Evolutionary conservation across 2,888 invertebrate genomes (phyloP).

Genomic region (Erebia ligea): DNA sequence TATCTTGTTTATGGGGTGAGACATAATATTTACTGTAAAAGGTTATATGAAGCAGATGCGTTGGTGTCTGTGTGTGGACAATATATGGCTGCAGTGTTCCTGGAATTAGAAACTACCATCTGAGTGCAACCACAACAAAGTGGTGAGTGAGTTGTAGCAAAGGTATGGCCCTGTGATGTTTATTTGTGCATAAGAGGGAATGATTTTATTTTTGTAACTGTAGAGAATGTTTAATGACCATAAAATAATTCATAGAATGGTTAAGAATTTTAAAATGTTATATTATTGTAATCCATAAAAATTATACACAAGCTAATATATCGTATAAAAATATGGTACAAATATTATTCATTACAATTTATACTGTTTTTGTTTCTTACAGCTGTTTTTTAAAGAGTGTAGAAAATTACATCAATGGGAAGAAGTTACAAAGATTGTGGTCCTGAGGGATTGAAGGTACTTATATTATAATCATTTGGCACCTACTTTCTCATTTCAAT

Average conservation of each 20-base stretch:
- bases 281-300: background rate
- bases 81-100: slow-evolving; percentile 43
- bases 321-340: no score
- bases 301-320: slow-evolving; percentile 7
- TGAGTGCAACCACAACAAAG: slow-evolving; percentile 43
- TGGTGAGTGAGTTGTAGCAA: slow-evolving; percentile 50
- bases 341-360: background rate
- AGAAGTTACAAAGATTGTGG: background rate
- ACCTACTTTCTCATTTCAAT: no score
- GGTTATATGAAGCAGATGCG: slow-evolving; percentile 44
- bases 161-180: slow-evolving; percentile 46
- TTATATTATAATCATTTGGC: background rate
- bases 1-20: slow-evolving; percentile 43
- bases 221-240: slow-evolving; percentile 3
- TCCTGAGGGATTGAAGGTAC: background rate
- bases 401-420: background rate
- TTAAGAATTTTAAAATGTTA: background rate
- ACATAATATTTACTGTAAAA: slow-evolving; percentile 41
- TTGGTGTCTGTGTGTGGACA: slow-evolving; percentile 48
- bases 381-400: background rate
- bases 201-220: slow-evolving; percentile 21
- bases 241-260: background rate
- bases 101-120: slow-evolving; percentile 36
- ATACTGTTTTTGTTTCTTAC: background rate
- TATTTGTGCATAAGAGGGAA: slow-evolving; percentile 33